These are phyloP conservation scores for Phataginus tetradactyla DNA, from an alignment of 2,797 vertebrate genomes.

Conservation along the genomic window DNA sequence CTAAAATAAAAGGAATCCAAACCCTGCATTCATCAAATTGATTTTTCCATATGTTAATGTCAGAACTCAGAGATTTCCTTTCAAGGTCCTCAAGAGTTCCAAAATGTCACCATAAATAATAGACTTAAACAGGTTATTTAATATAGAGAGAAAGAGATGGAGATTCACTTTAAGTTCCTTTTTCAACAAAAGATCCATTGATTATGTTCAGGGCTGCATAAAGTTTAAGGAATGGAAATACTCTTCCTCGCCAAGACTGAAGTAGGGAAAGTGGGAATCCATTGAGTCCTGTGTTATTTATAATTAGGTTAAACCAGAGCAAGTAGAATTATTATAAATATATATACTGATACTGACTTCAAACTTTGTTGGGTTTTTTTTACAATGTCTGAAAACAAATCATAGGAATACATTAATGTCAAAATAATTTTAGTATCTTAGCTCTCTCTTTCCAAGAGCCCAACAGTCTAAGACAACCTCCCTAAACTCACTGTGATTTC, in stretches of 20 bases:
- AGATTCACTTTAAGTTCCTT: slow-evolving; percentile 12
- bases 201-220: not conserved
- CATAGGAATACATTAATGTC: not conserved
- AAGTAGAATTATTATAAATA: not conserved
- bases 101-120: slow-evolving; percentile 54
- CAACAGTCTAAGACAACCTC: not conserved
- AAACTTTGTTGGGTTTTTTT: not conserved
- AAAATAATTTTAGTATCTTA: slow-evolving; percentile 5
- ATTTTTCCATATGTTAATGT: slow-evolving; percentile 71
- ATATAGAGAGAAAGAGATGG: slow-evolving; percentile 31
- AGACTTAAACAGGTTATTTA: slow-evolving; percentile 53
- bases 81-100: slow-evolving; percentile 30
- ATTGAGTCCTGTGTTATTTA: not conserved
- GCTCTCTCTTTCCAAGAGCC: not conserved
- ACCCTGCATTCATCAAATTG: slow-evolving; percentile 58
- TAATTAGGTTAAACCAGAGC: not conserved
- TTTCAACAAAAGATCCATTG: not conserved
- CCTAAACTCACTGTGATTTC: not conserved
- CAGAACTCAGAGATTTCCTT: slow-evolving; percentile 70
- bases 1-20: slow-evolving; percentile 57
- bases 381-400: not conserved
- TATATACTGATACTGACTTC: not conserved
- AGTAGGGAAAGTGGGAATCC: not conserved
- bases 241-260: not conserved
- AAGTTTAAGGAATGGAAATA: not conserved